These are phyloP conservation scores for Patagioenas fasciata DNA, from an alignment of 2,113 vertebrate species.

Conservation along the genomic window DNA sequence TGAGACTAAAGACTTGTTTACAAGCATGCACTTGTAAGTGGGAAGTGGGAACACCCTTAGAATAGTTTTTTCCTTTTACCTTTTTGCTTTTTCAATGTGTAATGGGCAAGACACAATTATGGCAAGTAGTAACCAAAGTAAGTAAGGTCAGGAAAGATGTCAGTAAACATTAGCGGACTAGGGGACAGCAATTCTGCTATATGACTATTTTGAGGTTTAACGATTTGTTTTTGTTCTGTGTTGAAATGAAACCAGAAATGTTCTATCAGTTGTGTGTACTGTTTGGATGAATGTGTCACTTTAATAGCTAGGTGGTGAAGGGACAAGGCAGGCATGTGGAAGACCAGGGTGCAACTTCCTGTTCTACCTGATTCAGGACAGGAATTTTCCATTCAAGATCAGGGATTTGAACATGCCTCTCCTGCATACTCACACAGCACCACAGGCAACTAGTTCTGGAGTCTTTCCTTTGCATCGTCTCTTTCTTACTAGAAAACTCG, in stretches of 20 bases:
- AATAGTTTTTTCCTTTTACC: background rate
- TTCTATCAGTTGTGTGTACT: background rate
- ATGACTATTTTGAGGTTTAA: background rate
- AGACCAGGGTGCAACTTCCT: background rate
- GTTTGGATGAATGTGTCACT: background rate
- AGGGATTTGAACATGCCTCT: background rate
- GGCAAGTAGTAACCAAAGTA: background rate
- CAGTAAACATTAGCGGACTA: background rate
- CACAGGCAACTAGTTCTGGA: background rate
- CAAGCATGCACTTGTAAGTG: background rate
- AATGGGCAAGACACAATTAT: background rate
- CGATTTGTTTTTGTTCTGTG: background rate
- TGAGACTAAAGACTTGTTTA: background rate
- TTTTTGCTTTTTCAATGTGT: background rate
- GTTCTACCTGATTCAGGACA: background rate
- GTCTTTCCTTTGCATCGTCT: background rate
- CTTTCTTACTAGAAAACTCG: background rate
- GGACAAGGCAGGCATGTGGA: background rate
- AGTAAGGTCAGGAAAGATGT: background rate
- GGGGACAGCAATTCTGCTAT: background rate
- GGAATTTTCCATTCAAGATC: background rate
- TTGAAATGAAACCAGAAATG: background rate
- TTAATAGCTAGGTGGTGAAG: background rate
- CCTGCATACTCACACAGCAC: background rate
- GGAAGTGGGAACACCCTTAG: background rate